Evolutionary conservation across 1,140 invertebrate genomes (phyloP).

Genomic region (Epicauta chinensis): DNA sequence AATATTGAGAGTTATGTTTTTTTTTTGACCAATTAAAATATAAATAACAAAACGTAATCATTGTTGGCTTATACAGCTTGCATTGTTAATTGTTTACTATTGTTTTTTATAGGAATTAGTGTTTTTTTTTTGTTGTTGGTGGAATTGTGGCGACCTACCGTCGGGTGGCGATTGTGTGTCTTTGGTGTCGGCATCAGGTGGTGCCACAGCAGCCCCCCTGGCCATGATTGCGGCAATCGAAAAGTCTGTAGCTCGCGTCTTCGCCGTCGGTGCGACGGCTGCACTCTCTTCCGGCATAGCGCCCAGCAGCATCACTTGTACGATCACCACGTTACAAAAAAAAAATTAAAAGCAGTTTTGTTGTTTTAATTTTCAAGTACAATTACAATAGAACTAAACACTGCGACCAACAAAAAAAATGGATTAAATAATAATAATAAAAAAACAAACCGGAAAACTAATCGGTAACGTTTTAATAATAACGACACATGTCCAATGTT

Average conservation of each 20-base stretch:
- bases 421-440: constrained; percentile 1
- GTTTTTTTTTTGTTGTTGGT: not conserved
- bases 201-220: constrained; percentile 50
- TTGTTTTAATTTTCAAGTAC: no score
- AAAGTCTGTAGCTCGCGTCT: constrained; percentile 74
- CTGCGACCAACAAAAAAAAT: not conserved
- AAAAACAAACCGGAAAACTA: constrained; percentile 1
- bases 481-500: constrained; percentile 20
- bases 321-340: constrained; percentile 21
- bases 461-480: not conserved
- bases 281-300: constrained; percentile 39
- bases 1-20: no score
- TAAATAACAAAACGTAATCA: no score
- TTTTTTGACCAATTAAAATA: no score
- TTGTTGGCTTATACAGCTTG: no score
- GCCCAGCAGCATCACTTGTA: constrained; percentile 38
- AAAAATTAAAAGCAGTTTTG: not conserved
- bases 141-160: constrained; percentile 25
- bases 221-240: constrained; percentile 92
- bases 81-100: no score
- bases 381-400: not conserved
- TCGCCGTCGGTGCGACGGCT: constrained; percentile 35
- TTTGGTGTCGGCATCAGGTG: constrained; percentile 21
- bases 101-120: no score
- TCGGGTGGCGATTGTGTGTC: constrained; percentile 15